Evolutionary conservation across 2,797 vertebrate genomes (phyloP), one percentile per base, ranked within the genome.

Genomic region (Melanotaenia boesemani): DNA sequence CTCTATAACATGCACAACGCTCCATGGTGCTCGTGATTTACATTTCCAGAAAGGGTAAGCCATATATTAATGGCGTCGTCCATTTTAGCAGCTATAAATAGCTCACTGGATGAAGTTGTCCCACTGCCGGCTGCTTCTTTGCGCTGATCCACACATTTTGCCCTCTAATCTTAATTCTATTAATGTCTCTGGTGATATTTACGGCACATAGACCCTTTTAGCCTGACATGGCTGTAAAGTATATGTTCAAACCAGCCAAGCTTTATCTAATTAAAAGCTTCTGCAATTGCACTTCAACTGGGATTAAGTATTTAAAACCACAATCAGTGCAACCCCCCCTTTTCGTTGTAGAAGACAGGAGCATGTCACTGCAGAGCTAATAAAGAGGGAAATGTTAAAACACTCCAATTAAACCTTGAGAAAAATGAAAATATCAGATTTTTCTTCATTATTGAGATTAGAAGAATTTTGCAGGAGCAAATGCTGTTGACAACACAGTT

Each of bases 181-280:
- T 93, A 91, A 90, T 88, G 91, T 90, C 91, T 66, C 5, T 37
- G 79, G 62, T 72, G 86, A 92, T 92, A 93, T 92, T 93, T 94
- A 92, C 84, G 82, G 89, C 90, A 84, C 79, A 28, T 48, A 79
- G 85, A 70, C 80, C 84, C 84, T 88, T 89, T 88, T 91, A 89
- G 88, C 87, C 86, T 90, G 91, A 91, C 93, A 88, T 67, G 81
- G 88, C 88, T 84, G 87, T 92, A 91, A 93, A 93, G 86, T 91
- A 90, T 90, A 89, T 72, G 85, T 90, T 90, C 84, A 90, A 91
- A 91, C 78, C 84, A 83, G 88, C 86, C 83, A 80, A 82, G 91
- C 90, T 90, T 92, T 90, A 94, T 93, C 92, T 93, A 94, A 94
- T 94, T 94, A 94, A 94, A 93, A 92, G 88, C 88, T 83, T 82